These are phyloP conservation scores for Chirona hameri DNA, from an alignment of 2,888 invertebrate genomes.

Conservation along the genomic window DNA sequence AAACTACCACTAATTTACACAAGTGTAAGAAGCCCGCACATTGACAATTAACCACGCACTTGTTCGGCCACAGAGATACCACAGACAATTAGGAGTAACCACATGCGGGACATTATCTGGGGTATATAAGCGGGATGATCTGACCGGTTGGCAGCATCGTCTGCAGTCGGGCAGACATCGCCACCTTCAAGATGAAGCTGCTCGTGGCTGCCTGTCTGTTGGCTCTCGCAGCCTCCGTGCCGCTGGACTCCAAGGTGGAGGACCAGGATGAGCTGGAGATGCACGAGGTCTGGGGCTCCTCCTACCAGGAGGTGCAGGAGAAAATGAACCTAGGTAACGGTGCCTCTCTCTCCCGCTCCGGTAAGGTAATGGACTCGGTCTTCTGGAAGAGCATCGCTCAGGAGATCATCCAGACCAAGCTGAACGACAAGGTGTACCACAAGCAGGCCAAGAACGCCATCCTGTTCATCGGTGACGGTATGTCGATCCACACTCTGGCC, in stretches of 20 bases:
- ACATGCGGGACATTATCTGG: too few relatives aligned
- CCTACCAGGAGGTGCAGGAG: not conserved
- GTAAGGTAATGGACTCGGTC: not conserved
- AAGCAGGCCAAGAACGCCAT: not conserved
- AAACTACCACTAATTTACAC: too few relatives aligned
- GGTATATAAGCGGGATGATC: too few relatives aligned
- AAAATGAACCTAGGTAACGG: not conserved
- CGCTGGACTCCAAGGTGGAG: conserved; percentile 7
- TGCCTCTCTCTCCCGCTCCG: not conserved
- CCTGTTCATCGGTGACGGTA: conserved; percentile 8
- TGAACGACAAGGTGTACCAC: not conserved
- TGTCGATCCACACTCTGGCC: conserved; percentile 4
- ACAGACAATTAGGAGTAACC: too few relatives aligned
- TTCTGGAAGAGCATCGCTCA: conserved; percentile 22
- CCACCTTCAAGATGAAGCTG: not conserved
- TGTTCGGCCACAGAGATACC: too few relatives aligned
- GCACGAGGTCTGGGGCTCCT: not conserved
- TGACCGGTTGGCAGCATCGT: too few relatives aligned
- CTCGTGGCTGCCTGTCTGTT: not conserved
- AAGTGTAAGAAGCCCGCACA: too few relatives aligned
- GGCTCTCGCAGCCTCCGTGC: not conserved
- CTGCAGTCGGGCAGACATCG: too few relatives aligned
- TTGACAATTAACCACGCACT: too few relatives aligned
- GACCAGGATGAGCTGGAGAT: conserved; percentile 24
- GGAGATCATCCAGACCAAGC: not conserved